Percentiles rank a stretch among this genome's conserved stretches.
These are phyloP conservation scores for Pipa parva DNA, from an alignment of 2,113 vertebrate species.

Conservation along the genomic window DNA sequence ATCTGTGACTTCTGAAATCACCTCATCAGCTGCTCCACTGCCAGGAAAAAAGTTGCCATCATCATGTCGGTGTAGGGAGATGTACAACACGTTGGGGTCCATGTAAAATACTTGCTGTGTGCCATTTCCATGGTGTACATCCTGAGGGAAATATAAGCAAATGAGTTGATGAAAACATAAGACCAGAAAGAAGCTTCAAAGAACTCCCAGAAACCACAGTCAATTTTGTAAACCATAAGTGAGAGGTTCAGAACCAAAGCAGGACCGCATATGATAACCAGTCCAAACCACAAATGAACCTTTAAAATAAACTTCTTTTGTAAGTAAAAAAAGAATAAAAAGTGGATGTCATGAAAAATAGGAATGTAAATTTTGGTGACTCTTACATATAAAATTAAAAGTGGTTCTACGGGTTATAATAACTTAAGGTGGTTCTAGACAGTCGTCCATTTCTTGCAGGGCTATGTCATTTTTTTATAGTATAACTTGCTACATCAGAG, in stretches of 20 bases:
- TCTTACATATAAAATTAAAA: no score
- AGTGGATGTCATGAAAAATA: no score
- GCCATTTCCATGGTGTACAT: conserved; percentile 88
- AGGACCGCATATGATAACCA: no score
- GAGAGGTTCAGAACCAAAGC: background rate
- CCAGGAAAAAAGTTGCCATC: conserved; percentile 85
- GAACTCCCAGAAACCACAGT: background rate
- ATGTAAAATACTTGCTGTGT: conserved; percentile 86
- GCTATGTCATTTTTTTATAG: background rate
- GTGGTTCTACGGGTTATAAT: no score
- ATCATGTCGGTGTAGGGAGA: conserved; percentile 86
- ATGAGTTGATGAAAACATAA: no score
- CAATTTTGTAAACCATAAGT: background rate
- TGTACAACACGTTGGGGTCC: conserved; percentile 82
- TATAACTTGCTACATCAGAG: no score
- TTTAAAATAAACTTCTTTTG: no score
- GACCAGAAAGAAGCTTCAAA: background rate
- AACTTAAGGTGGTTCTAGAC: no score
- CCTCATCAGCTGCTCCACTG: conserved; percentile 79
- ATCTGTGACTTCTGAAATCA: conserved; percentile 42
- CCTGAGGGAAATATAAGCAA: conserved; percentile 67
- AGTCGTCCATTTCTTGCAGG: background rate
- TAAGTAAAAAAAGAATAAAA: no score
- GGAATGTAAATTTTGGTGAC: no score
- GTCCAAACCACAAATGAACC: no score